Conservation (phyloP, 35 echinoderm and acorn worm species). For the Ptychodera flava region DNA sequence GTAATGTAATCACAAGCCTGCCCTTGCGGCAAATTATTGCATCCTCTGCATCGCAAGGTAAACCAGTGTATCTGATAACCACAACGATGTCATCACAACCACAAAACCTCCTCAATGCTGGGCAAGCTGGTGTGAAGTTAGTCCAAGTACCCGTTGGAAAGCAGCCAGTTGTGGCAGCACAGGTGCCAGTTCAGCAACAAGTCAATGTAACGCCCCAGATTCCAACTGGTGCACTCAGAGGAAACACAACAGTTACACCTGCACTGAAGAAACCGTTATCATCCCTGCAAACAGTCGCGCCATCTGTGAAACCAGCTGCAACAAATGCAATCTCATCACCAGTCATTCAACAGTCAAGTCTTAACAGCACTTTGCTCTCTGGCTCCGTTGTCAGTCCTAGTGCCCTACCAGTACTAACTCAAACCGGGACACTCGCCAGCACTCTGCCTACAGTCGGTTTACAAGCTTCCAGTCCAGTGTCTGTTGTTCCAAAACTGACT, state of each 20-base stretch:
- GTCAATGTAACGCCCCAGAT: neutral
- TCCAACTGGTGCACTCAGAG: neutral
- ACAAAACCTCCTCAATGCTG: neutral
- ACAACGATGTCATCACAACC: neutral
- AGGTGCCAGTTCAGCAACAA: neutral
- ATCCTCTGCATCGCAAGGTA: neutral
- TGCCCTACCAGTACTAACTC: neutral
- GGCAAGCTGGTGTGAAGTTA: neutral
- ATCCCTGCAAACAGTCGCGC: neutral
- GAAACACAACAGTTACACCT: neutral
- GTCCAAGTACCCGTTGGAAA: neutral
- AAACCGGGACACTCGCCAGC: neutral
- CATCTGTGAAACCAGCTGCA: neutral
- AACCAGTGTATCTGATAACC: neutral
- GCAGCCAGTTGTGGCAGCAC: neutral
- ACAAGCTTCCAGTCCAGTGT: neutral
- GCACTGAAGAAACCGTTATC: neutral
- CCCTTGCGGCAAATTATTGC: neutral
- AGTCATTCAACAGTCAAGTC: neutral
- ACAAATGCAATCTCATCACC: neutral
- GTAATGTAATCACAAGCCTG: neutral
- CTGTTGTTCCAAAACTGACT: neutral
- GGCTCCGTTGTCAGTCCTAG: neutral
- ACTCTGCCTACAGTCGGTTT: neutral
- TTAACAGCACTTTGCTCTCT: neutral